phyloP scores from a whole-genome alignment of 2,797 vertebrate species.

The Ambastaia sidthimunki region DNA sequence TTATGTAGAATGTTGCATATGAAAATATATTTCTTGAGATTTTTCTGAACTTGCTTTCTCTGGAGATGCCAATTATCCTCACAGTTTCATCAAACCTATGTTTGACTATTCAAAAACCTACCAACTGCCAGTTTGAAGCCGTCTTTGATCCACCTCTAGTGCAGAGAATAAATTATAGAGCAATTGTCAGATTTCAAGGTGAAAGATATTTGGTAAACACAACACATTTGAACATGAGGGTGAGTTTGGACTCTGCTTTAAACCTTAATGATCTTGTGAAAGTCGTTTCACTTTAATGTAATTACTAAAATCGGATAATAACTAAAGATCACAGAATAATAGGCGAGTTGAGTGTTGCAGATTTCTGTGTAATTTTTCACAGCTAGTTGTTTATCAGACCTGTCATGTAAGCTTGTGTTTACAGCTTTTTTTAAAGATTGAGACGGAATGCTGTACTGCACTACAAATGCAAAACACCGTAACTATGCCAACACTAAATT shows the following conservation, averaged over 20 bases:
- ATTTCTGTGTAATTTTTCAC: constrained; percentile 25
- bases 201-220: constrained; percentile 52
- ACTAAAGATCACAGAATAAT: constrained; percentile 13
- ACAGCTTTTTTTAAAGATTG: constrained; percentile 35
- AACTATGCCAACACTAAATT: neutral
- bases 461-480: neutral
- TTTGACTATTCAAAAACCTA: constrained; percentile 47
- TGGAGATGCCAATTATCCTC: constrained; percentile 44
- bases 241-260: constrained; percentile 23
- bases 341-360: neutral
- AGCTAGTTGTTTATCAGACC: constrained; percentile 33
- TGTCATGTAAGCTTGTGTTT: constrained; percentile 34
- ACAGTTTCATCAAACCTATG: constrained; percentile 34
- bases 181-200: constrained; percentile 50
- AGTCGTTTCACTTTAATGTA: constrained; percentile 39
- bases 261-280: constrained; percentile 35
- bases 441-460: constrained; percentile 1
- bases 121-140: constrained; percentile 51
- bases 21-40: neutral
- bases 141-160: constrained; percentile 52
- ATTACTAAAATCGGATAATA: neutral
- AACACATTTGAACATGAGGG: constrained; percentile 30
- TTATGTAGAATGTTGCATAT: neutral
- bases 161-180: constrained; percentile 51
- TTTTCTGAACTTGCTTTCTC: constrained; percentile 19